Percentiles rank a stretch among this genome's conserved stretches.
These are phyloP conservation scores for Empis stercorea DNA, from an alignment of 2,888 invertebrate species.

Conservation along the genomic window DNA sequence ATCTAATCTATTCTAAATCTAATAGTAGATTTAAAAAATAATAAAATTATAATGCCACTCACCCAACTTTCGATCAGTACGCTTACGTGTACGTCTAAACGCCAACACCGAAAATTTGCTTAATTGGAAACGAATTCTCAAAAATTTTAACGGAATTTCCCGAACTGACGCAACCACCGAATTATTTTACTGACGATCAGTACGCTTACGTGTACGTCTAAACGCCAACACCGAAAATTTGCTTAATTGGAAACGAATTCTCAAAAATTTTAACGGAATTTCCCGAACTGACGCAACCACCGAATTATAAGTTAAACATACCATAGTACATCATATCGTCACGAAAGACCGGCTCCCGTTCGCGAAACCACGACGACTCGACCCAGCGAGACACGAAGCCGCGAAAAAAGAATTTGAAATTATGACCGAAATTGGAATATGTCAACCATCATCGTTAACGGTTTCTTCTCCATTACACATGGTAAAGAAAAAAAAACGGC, in stretches of 20 bases:
- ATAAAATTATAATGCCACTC: background rate
- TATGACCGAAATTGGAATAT: constrained; percentile 4
- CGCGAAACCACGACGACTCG: background rate
- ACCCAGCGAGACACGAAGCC: constrained; percentile 1
- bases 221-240: background rate
- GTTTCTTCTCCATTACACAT: constrained; percentile 3
- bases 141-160: background rate
- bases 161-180: background rate
- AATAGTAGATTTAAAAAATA: background rate
- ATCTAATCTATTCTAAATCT: no score
- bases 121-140: background rate
- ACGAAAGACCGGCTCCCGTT: background rate
- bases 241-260: background rate
- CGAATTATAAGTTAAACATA: background rate
- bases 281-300: background rate
- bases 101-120: background rate
- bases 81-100: background rate
- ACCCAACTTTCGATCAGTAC: background rate
- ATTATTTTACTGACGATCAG: no score
- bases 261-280: background rate
- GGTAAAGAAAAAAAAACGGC: constrained; percentile 1
- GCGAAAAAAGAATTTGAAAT: constrained; percentile 3
- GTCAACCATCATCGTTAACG: constrained; percentile 1
- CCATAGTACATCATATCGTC: background rate
- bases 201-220: background rate